phyloP scores from a whole-genome alignment of 2,113 vertebrate species.

The Rhinolophus sinicus region DNA sequence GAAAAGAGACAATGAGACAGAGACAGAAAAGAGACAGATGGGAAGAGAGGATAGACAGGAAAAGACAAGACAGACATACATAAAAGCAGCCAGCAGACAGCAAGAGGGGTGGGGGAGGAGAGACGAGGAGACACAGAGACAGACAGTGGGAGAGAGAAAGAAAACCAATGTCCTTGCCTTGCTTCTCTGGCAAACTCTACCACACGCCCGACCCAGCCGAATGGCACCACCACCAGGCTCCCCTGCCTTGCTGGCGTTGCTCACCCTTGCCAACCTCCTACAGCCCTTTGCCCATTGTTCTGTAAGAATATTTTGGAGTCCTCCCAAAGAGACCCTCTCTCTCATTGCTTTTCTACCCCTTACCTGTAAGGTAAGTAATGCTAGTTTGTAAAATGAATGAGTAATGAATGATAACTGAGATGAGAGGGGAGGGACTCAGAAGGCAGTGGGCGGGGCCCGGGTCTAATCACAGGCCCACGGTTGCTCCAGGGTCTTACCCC shows the following conservation, averaged over 20 bases:
- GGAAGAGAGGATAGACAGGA: slow-evolving; percentile 11
- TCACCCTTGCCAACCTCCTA: not conserved
- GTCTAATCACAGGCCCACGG: not conserved
- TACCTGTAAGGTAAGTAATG: not conserved
- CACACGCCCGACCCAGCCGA: no score
- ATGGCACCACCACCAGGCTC: not conserved
- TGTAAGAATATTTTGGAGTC: not conserved
- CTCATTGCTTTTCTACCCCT: not conserved
- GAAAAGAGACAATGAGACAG: not conserved
- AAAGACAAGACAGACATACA: not conserved
- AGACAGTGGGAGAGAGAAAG: not conserved
- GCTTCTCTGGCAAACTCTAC: slow-evolving; percentile 16
- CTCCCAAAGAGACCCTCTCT: not conserved
- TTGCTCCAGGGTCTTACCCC: slow-evolving; percentile 76
- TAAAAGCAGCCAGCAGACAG: not conserved
- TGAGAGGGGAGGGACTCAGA: not conserved
- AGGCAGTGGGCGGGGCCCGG: not conserved
- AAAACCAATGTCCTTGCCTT: not conserved
- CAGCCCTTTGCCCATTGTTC: not conserved
- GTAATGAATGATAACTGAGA: not conserved
- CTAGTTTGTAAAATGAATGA: not conserved
- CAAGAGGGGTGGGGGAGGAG: not conserved
- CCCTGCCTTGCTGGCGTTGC: not conserved
- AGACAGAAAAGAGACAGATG: not conserved
- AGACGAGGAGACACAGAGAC: not conserved